Evolutionary conservation across 2,113 vertebrate genomes (phyloP), one percentile per base, ranked within the genome.

Genomic region (Alectura lathami): DNA sequence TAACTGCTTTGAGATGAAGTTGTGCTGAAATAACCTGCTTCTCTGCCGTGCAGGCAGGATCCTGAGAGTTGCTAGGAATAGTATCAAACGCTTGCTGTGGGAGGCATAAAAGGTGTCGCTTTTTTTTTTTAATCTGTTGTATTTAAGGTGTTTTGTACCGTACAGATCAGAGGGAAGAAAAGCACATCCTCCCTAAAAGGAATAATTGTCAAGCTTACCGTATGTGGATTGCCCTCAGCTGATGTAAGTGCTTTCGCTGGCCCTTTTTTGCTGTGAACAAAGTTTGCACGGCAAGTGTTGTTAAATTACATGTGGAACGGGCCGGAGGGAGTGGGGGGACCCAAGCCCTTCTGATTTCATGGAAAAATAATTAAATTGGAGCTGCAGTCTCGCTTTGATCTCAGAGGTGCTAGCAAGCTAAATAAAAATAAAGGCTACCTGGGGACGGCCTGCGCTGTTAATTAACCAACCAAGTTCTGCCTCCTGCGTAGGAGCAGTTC

Each of bases 391-490:
- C 72, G 18, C 89, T 96, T 80, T 74, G 56, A 91, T 96, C 89
- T 90, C 47, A 27, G 73, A 88, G 68, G 76, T 90, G 64, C 82
- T 86, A 86, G 81, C 56, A 80, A 86, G 43, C 93, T 86, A 83
- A 95, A 86, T 90, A 88, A 83, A 92, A 93, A 72, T 48, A 83
- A 91, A 93, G 69, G 17, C 64, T 72, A 60, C 64, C 54, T 75
- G 79, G 87, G 75, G 63, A 91, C 63, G 40, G 32, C 48, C 42
- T 62, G 57, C 81, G 84, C 57, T 1, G 3, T 90, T 95, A 88
- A 91, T 94, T 96, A 96, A 92, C 79, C 6, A 70, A 64, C 51
- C 83, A 4, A 42, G 59, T 66, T 84, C 75, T 73, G 75, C 70
- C 54, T 91, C 47, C 3, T 21, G 24, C 11, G 12, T 29, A 6